These are phyloP conservation scores for Stenurella melanura DNA, from an alignment of 2,888 invertebrate genomes.

Conservation along the genomic window DNA sequence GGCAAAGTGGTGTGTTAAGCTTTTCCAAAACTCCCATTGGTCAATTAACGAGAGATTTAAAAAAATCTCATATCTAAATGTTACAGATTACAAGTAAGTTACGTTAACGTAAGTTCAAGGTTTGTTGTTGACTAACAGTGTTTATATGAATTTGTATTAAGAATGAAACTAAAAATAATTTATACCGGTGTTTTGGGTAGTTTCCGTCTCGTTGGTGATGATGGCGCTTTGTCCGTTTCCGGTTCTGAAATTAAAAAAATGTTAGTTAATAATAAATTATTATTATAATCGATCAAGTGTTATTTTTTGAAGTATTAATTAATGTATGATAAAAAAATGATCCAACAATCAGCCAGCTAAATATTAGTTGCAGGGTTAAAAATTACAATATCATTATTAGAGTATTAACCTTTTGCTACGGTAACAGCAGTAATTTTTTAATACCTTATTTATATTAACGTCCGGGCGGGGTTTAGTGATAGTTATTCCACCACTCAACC, in stretches of 20 bases:
- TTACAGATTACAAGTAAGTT: constrained; percentile 1
- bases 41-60: background rate
- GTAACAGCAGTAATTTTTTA: no score
- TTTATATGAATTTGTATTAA: constrained; percentile 20
- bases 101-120: background rate
- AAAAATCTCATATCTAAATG: background rate
- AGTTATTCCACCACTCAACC: no score
- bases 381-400: no score
- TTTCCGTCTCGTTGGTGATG: constrained; percentile 94
- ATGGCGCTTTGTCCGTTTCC: constrained; percentile 88
- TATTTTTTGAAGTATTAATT: no score
- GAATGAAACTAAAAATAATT: constrained; percentile 72
- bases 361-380: no score
- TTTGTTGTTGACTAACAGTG: background rate
- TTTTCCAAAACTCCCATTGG: background rate
- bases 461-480: no score
- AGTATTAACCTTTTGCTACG: no score
- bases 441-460: no score
- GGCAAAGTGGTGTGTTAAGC: background rate
- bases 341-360: no score
- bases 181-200: constrained; percentile 98
- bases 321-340: no score
- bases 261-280: background rate
- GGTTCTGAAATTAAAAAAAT: constrained; percentile 80
- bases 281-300: no score